These are phyloP conservation scores for Glyphotaelius pellucidus DNA, from an alignment of 2,888 invertebrate genomes.

Conservation along the genomic window DNA sequence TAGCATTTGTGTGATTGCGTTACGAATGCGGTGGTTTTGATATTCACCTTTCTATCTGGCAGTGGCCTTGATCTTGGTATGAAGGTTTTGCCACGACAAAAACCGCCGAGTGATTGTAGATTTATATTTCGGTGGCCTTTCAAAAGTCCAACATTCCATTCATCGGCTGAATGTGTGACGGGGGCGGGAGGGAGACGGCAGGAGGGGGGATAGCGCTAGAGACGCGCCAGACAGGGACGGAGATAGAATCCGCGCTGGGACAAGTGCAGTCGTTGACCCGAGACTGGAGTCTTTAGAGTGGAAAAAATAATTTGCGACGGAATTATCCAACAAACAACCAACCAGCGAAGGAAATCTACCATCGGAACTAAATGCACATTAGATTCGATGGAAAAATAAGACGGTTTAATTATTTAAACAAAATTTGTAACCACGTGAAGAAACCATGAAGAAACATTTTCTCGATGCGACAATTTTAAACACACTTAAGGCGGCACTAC, in stretches of 20 bases:
- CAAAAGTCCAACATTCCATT: slow-evolving; percentile 60
- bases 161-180: slow-evolving; percentile 60
- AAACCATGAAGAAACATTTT: too few species aligned
- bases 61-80: slow-evolving; percentile 43
- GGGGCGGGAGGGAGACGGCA: slow-evolving; percentile 42
- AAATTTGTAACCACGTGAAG: not conserved
- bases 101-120: slow-evolving; percentile 27
- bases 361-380: not conserved
- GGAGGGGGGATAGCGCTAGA: slow-evolving; percentile 18
- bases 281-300: slow-evolving; percentile 43
- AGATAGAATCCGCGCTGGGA: slow-evolving; percentile 56
- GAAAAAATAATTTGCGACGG: slow-evolving; percentile 63
- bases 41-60: slow-evolving; percentile 7
- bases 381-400: too few species aligned
- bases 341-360: not conserved
- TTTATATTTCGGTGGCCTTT: slow-evolving; percentile 59
- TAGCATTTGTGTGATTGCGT: not conserved
- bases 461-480: too few species aligned
- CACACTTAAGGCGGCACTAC: too few species aligned
- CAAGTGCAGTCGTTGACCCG: slow-evolving; percentile 66
- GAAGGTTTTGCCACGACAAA: slow-evolving; percentile 26
- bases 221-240: slow-evolving; percentile 46
- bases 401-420: not conserved
- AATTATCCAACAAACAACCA: not conserved
- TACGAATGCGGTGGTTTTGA: not conserved